A percentile compares a stretch with the other conserved stretches of the same genome.
Evolutionary conservation across 37 sponge, comb jelly and placozoan species (phyloP).

Genomic region (Oscarella lobularis): DNA sequence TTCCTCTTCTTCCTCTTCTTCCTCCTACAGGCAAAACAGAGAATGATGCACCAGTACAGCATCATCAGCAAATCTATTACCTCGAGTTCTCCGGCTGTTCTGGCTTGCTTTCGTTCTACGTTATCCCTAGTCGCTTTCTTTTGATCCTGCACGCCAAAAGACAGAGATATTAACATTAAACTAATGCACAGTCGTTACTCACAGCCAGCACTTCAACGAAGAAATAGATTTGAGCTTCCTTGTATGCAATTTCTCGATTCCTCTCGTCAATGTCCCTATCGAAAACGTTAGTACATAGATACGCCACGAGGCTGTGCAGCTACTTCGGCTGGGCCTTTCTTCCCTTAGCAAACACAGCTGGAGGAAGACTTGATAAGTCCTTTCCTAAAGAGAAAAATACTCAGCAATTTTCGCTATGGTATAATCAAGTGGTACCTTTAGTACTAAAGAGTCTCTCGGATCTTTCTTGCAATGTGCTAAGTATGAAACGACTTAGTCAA

Average conservation of each 20-base stretch:
- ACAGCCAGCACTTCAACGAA: slow-evolving; percentile 69
- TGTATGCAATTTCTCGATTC: slow-evolving; percentile 27
- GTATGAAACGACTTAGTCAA: not conserved
- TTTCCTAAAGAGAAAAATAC: slow-evolving; percentile 1
- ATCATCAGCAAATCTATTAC: slow-evolving; percentile 5
- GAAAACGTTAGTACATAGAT: not conserved
- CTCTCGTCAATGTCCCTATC: slow-evolving; percentile 6
- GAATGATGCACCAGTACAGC: not conserved
- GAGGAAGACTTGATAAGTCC: slow-evolving; percentile 27
- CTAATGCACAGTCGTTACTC: slow-evolving; percentile 3
- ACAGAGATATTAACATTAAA: not conserved
- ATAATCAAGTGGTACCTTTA: slow-evolving; percentile 56
- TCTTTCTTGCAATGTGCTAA: slow-evolving; percentile 80
- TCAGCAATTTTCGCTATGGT: not conserved
- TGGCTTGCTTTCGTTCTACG: slow-evolving; percentile 81
- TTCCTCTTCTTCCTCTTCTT: slow-evolving; percentile 44
- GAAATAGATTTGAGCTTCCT: slow-evolving; percentile 80
- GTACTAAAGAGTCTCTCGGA: slow-evolving; percentile 75
- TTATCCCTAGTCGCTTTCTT: slow-evolving; percentile 82
- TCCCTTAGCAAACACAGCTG: slow-evolving; percentile 62
- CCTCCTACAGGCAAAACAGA: no score
- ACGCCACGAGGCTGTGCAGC: not conserved
- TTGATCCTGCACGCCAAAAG: slow-evolving; percentile 58
- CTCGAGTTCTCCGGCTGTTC: slow-evolving; percentile 91
- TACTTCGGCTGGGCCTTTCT: not conserved